A percentile compares a stretch with the other conserved stretches of the same genome.
Conservation (phyloP, 2,888 invertebrate species). For the Lasius platythorax region DNA sequence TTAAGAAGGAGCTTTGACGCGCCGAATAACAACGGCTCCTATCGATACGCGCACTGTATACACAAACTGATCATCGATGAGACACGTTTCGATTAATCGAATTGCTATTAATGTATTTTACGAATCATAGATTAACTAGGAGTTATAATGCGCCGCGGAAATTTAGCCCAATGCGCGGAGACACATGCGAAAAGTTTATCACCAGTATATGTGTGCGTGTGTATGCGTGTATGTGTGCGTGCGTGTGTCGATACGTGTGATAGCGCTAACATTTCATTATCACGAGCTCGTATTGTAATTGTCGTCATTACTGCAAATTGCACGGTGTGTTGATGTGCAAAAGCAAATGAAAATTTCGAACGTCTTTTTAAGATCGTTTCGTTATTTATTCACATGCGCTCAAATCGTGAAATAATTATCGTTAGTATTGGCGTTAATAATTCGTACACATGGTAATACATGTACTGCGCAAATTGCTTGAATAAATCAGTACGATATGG, state of each 20-base stretch:
- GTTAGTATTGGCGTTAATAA: constrained; percentile 28
- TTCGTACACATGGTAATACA: not conserved
- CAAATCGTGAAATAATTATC: constrained; percentile 26
- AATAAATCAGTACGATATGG: constrained; percentile 7
- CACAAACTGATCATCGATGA: constrained; percentile 57
- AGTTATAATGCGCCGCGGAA: constrained; percentile 51
- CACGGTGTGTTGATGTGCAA: constrained; percentile 62
- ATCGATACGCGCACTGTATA: constrained; percentile 64
- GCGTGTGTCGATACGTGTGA: constrained; percentile 21
- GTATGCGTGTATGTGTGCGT: not conserved
- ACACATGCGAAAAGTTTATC: constrained; percentile 58
- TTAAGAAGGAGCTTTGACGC: constrained; percentile 66
- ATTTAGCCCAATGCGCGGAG: constrained; percentile 65
- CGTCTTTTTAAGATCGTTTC: constrained; percentile 26
- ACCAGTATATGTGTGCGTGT: constrained; percentile 43
- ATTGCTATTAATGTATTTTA: constrained; percentile 43
- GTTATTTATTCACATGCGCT: not conserved
- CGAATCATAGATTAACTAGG: constrained; percentile 45
- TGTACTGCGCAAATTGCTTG: not conserved
- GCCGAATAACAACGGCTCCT: constrained; percentile 55
- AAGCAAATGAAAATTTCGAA: constrained; percentile 66
- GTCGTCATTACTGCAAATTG: constrained; percentile 72
- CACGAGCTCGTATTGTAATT: constrained; percentile 65
- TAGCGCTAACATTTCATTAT: constrained; percentile 48
- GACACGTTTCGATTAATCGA: constrained; percentile 64